Conservation (phyloP, 53 echinoderm and acorn worm genomes). For the Arbacia lixula region DNA sequence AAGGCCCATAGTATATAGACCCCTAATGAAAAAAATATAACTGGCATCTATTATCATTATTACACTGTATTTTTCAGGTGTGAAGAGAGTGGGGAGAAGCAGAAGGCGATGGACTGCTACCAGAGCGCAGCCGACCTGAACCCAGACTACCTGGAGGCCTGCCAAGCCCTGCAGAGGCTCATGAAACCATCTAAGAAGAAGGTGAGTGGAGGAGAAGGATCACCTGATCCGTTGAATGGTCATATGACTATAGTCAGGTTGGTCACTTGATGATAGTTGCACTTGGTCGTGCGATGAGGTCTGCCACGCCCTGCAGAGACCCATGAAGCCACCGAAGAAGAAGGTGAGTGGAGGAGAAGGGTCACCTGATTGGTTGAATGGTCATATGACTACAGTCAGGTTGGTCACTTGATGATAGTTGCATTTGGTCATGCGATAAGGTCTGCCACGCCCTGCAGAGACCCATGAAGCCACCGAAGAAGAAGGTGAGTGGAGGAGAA, state of each 20-base stretch:
- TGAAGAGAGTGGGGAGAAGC: constrained; percentile 67
- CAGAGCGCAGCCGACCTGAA: constrained; percentile 79
- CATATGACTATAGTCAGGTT: too few species aligned
- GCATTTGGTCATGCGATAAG: too few species aligned
- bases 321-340: constrained; percentile 21
- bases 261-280: too few species aligned
- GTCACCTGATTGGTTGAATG: background rate
- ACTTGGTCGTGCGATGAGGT: too few species aligned
- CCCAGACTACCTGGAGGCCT: constrained; percentile 73
- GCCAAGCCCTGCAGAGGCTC: constrained; percentile 61
- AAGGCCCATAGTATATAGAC: too few species aligned
- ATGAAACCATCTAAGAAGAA: constrained; percentile 12
- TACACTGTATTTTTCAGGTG: too few species aligned
- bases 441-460: constrained; percentile 65
- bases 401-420: too few species aligned
- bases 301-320: constrained; percentile 54
- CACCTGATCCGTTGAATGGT: background rate
- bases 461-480: constrained; percentile 19
- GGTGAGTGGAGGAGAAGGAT: constrained; percentile 26
- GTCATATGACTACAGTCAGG: too few species aligned
- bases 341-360: constrained; percentile 31
- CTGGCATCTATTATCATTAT: background rate
- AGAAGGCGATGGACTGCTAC: constrained; percentile 82
- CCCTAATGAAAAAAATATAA: background rate
- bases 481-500: constrained; percentile 33